These are phyloP conservation scores for Thermophis baileyi DNA, from an alignment of 2,113 vertebrate species.

Conservation along the genomic window DNA sequence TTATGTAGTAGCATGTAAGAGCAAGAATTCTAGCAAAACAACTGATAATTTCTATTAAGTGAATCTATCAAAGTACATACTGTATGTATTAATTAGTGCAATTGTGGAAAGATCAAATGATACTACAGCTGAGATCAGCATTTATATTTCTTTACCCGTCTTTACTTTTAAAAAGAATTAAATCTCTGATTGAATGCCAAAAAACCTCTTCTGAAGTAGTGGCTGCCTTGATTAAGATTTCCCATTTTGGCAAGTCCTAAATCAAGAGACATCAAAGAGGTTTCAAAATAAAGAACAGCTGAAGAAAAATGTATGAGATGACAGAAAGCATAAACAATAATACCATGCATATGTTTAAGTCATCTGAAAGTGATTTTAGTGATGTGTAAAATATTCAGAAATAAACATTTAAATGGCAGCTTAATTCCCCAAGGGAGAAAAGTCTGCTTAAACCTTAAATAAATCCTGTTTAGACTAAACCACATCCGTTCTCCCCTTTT, in stretches of 20 bases:
- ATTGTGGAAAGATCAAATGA: slow-evolving; percentile 13
- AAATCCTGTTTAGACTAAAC: slow-evolving; percentile 48
- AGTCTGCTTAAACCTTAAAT: slow-evolving; percentile 47
- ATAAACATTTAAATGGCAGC: slow-evolving; percentile 51
- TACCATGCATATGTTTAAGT: slow-evolving; percentile 58
- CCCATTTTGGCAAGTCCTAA: slow-evolving; percentile 65
- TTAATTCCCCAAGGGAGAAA: slow-evolving; percentile 30
- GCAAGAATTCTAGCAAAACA: neutral
- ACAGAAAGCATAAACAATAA: slow-evolving; percentile 64
- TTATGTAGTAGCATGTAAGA: neutral
- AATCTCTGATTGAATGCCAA: slow-evolving; percentile 27
- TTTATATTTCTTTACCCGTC: slow-evolving; percentile 27
- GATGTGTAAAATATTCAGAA: slow-evolving; percentile 60
- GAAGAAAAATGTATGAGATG: slow-evolving; percentile 62
- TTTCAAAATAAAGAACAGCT: slow-evolving; percentile 65
- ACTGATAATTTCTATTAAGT: neutral
- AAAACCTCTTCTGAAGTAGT: slow-evolving; percentile 61
- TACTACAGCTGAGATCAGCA: neutral
- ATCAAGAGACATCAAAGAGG: slow-evolving; percentile 65
- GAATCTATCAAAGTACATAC: neutral
- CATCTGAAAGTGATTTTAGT: slow-evolving; percentile 64
- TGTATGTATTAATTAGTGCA: slow-evolving; percentile 6
- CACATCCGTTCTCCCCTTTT: slow-evolving; percentile 28
- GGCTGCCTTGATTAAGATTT: slow-evolving; percentile 61
- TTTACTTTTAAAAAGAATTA: slow-evolving; percentile 3